phyloP scores from a whole-genome alignment of 1,140 invertebrate genomes.

The Neodiprion virginianus region DNA sequence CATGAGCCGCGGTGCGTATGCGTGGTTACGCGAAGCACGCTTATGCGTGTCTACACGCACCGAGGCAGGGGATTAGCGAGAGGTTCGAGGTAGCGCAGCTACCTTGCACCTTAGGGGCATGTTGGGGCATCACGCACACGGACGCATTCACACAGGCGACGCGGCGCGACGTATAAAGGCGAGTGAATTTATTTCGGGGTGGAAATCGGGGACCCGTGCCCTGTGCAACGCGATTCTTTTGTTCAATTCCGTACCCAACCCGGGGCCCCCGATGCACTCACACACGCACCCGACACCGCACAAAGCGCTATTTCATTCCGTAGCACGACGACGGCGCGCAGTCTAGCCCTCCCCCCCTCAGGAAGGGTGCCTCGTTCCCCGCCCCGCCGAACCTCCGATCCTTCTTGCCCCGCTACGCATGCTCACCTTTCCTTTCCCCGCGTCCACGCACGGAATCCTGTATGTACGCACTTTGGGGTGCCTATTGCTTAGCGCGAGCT shows the following conservation, averaged over 20 bases:
- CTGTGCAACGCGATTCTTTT: constrained; percentile 53
- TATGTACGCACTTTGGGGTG: constrained; percentile 12
- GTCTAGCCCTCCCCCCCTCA: constrained; percentile 36
- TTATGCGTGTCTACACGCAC: too few species aligned
- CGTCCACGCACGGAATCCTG: constrained; percentile 31
- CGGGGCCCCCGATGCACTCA: neutral
- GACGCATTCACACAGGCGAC: neutral
- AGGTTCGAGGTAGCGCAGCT: constrained; percentile 22
- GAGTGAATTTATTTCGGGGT: constrained; percentile 45
- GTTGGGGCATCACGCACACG: constrained; percentile 11
- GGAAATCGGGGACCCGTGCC: constrained; percentile 31
- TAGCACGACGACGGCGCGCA: constrained; percentile 21
- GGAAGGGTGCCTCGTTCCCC: constrained; percentile 51
- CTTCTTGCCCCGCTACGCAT: neutral
- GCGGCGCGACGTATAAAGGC: constrained; percentile 6
- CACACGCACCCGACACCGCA: constrained; percentile 36
- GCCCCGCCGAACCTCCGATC: constrained; percentile 31
- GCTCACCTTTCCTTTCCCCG: constrained; percentile 46
- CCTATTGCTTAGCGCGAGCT: too few species aligned
- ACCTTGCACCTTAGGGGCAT: constrained; percentile 40
- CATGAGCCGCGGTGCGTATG: too few species aligned
- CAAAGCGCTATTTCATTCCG: constrained; percentile 24
- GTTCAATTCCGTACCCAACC: constrained; percentile 36
- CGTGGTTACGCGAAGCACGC: too few species aligned
- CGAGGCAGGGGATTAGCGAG: too few species aligned